Evolutionary conservation across 92 coral and sea anemone genomes (phyloP), one percentile per base, ranked within the genome.

Genomic region (Metridium senile): DNA sequence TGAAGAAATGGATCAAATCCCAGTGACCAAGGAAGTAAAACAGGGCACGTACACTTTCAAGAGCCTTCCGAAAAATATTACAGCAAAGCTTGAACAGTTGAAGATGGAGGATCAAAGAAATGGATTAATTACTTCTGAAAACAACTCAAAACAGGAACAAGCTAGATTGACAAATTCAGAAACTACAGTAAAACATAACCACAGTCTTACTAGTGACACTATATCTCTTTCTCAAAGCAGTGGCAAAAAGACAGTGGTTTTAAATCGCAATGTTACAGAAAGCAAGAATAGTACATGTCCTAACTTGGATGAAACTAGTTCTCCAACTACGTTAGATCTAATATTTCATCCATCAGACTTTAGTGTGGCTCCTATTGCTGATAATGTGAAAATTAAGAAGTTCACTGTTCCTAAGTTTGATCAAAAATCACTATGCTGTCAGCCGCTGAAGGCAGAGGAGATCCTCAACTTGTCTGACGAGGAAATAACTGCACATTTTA

Each of bases 361-460:
- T 51, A 33, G 80, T 18, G 98, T 93, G 4, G 69, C 94, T 29
- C 94, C 99, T n/a, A 96, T 96, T 61, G 87, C 85, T 29, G 97
- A 96, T 80, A 96, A 96, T 72, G 89, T 91, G n/a, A 93, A 84
- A 63, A 92, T 92, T 43, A 93, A 93, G 84, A 96, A 93, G 71
- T 43, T 85, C 29, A 47, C 83, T n/a, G 43, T 83, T 26, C 93
- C 97, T 2, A 93, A 93, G 81, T 96, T 89, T 88, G 99, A 96
- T 74, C 58, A 97, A 18, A 96, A 93, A 71, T 87, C 99, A 0
- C 47, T 96, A 62, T 94, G 93, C 45, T 89, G 94, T 62, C 86
- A 87, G 27, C 84, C 93, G 17, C 74, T 96, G 13, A 96, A 93
- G 80, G 91, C 97, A 62, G 97, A 90, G 21, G 93, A 96, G 63